phyloP scores from a whole-genome alignment of 2,797 vertebrate genomes.

The Scomberomorus guttatus region DNA sequence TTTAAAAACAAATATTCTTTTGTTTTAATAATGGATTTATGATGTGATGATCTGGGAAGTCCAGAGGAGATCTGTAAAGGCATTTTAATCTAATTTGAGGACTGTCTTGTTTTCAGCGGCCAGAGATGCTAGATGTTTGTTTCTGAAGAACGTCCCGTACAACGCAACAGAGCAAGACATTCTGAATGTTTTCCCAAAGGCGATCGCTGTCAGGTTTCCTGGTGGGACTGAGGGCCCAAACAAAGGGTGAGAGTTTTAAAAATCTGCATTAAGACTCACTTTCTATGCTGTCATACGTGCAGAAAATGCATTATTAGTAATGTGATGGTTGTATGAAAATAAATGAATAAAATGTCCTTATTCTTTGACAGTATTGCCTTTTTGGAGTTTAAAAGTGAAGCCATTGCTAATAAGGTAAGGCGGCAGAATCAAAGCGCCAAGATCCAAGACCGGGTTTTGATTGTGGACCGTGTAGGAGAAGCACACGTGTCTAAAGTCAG shows the following conservation, averaged over 20 bases:
- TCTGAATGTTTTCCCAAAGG: constrained; percentile 88
- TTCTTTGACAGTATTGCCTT: constrained; percentile 89
- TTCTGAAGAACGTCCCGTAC: constrained; percentile 93
- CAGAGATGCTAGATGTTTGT: constrained; percentile 89
- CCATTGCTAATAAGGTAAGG: constrained; percentile 83
- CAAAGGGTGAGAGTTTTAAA: constrained; percentile 85
- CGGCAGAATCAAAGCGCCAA: constrained; percentile 87
- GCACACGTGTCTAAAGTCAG: constrained; percentile 71
- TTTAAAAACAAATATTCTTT: background rate
- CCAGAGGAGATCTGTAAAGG: background rate
- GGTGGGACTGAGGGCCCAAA: constrained; percentile 81
- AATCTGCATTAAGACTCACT: background rate
- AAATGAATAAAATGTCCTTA: background rate
- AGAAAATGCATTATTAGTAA: background rate
- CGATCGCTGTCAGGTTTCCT: constrained; percentile 87
- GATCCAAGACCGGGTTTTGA: constrained; percentile 87
- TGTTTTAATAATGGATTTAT: background rate
- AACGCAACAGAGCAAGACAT: constrained; percentile 87
- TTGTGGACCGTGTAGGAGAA: constrained; percentile 87
- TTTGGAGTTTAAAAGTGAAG: constrained; percentile 91
- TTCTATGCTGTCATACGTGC: background rate
- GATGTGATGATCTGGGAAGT: background rate
- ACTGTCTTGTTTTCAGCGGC: constrained; percentile 64
- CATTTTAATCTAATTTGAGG: background rate
- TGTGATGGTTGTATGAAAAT: background rate